Base-by-base conservation (phyloP, 2,797 vertebrate genomes). In the Cossypha caffra region DNA sequence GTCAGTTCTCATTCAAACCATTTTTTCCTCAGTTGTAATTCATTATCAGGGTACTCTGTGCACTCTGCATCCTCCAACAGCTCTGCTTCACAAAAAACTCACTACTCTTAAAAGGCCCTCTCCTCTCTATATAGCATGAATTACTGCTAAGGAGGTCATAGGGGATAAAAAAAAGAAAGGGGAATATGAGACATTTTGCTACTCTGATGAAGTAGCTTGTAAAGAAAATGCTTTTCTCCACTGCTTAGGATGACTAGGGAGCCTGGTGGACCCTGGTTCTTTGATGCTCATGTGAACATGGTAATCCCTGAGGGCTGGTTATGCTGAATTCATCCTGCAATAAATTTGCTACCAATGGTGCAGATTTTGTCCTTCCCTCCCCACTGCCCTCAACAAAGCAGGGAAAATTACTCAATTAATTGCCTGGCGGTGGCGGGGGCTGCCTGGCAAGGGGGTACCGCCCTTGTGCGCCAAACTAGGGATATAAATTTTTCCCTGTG, bases 401-500 rank as follows among this genome's bases (percentile, higher is more conserved):
- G 67, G 80, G 91, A 83, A 93, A 94, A 96, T 77, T 13, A 74
- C 76, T 73, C 69, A 11, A 40, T 95, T 96, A 96, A 94, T 94
- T 90, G 80, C 64, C 62, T 83, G 86, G 86, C 73, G 0, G 58
- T 90, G 4, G 59, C 52, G 9, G 62, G 86, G 71, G 42, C 61
- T 74, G 81, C 72, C 80, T 90, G 74, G 84, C 86, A 95, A 93
- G 52, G 82, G 90, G 92, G 74, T 62, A 23, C 25, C 75, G 89
- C 78, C 81, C 89, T 95, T 96, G 61, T 92, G 89, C 0, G n/a
- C 94, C 86, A 55, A 93, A 98, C 97, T 97, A 97, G 98, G 98
- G 98, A 98, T 98, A 97, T 97, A 98, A 98, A 98, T 98, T 98
- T 98, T 98, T 97, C 98, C 98, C 98, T 98, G 98, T 95, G 98